Base-by-base conservation (phyloP, 2,888 invertebrate species). In the Ephialtes manifestator region DNA sequence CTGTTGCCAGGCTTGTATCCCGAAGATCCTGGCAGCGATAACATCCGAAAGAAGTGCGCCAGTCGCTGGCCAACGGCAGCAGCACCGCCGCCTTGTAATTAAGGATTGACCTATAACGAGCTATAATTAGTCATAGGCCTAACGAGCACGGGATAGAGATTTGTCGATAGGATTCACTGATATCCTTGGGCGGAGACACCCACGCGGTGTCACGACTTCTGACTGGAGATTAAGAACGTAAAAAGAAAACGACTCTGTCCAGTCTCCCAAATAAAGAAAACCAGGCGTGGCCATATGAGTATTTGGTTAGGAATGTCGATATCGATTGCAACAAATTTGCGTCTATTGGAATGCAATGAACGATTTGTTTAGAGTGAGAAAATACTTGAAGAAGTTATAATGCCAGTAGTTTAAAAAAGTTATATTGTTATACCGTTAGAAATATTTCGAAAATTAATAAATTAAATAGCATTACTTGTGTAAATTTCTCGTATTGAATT, bases 31-130 rank as follows among this genome's bases (percentile, higher is more conserved):
- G 88, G 88, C 87, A 86, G 81, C 89, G 92, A 91, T 91, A 92
- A 86, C 90, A 88, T 65, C 85, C 86, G 87, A 90, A 90, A 92
- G 89, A 87, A 89, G 89, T 88, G 90, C 89, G 90, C 89, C 89
- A 90, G 75, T 48, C 58, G 89, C 89, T 89, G 88, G 88, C 89
- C 90, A 85, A 89, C 90, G 53, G 48, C 63, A 75, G 76, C 51
- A 24, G 75, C 79, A 75, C 68, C 70, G 18, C 15, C 10, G 35
- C 18, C 76, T 18, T 60, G 82, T 82, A 92, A 93, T 92, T 93
- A 92, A 92, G 91, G 91, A 91, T 91, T 91, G 92, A 91, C 91
- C 92, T 90, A 92, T 92, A 93, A 93, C 92, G 91, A 92, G 91
- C 89, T 86, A 90, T 91, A 92, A 93, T 93, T 93, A 93, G 93